These are phyloP conservation scores for Cosmia pyralina DNA, from an alignment of 2,888 invertebrate genomes.

Conservation along the genomic window DNA sequence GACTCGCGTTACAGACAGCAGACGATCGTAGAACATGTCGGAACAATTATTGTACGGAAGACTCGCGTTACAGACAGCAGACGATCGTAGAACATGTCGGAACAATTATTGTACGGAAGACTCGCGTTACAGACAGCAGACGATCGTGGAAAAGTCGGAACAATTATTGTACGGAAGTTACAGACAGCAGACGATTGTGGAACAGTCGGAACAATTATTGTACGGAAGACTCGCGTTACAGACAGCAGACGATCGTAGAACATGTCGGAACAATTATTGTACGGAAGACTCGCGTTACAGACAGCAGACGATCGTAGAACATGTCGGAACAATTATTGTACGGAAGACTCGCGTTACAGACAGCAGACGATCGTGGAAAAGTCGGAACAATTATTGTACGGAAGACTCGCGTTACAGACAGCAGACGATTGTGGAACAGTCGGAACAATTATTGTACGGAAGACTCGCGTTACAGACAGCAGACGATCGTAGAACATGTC, in stretches of 20 bases:
- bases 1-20: slow-evolving; percentile 49
- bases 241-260: slow-evolving; percentile 20
- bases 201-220: slow-evolving; percentile 25
- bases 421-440: slow-evolving; percentile 7
- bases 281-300: slow-evolving; percentile 59
- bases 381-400: slow-evolving; percentile 39
- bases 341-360: slow-evolving; percentile 59
- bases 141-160: slow-evolving; percentile 4
- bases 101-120: slow-evolving; percentile 56
- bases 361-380: slow-evolving; percentile 10
- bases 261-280: slow-evolving; percentile 27
- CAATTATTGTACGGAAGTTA: slow-evolving; percentile 54
- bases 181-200: slow-evolving; percentile 24
- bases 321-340: slow-evolving; percentile 30
- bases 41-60: slow-evolving; percentile 54
- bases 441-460: slow-evolving; percentile 48
- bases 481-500: slow-evolving; percentile 5
- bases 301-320: slow-evolving; percentile 14
- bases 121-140: slow-evolving; percentile 42
- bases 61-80: slow-evolving; percentile 46
- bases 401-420: slow-evolving; percentile 57
- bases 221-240: slow-evolving; percentile 58
- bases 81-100: slow-evolving; percentile 3
- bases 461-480: slow-evolving; percentile 52
- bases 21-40: slow-evolving; percentile 3